Percentiles rank a stretch among this genome's conserved stretches.
Conservation (phyloP, 2,888 invertebrate species). For the Caenorhabditis doughertyi region DNA sequence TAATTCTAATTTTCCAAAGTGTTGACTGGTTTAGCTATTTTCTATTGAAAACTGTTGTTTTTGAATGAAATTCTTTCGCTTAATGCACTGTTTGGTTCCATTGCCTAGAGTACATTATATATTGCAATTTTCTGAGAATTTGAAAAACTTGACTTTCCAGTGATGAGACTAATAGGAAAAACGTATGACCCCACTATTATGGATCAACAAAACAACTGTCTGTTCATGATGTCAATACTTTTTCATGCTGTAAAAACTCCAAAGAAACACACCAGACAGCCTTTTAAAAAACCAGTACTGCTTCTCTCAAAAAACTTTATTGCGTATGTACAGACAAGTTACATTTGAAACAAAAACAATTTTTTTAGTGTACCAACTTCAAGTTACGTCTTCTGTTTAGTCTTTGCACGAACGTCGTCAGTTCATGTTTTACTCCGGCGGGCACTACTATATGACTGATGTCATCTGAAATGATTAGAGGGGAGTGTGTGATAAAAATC, state of each 20-base stretch:
- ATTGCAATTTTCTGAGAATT: too few species aligned
- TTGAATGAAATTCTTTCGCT: neutral
- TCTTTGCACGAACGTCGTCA: slow-evolving; percentile 63
- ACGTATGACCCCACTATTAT: too few species aligned
- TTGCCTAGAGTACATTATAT: too few species aligned
- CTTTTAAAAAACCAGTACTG: slow-evolving; percentile 5
- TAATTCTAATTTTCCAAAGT: slow-evolving; percentile 22
- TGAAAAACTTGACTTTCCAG: too few species aligned
- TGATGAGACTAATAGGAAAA: too few species aligned
- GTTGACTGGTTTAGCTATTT: slow-evolving; percentile 30
- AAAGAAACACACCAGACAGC: slow-evolving; percentile 11
- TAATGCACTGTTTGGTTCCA: too few species aligned
- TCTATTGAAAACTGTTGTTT: neutral
- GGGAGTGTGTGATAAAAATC: neutral
- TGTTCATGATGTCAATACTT: slow-evolving; percentile 8
- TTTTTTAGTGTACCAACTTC: slow-evolving; percentile 50
- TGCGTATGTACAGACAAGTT: slow-evolving; percentile 35
- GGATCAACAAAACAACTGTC: slow-evolving; percentile 3
- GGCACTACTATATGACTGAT: slow-evolving; percentile 52
- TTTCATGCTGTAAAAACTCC: slow-evolving; percentile 8
- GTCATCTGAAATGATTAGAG: slow-evolving; percentile 34
- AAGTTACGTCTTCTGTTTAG: slow-evolving; percentile 66
- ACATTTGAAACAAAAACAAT: neutral
- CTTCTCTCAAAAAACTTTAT: slow-evolving; percentile 24
- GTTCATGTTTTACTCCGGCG: slow-evolving; percentile 56